These are phyloP conservation scores for Periophthalmus magnuspinnatus DNA, from an alignment of 2,797 vertebrate species.

Conservation along the genomic window DNA sequence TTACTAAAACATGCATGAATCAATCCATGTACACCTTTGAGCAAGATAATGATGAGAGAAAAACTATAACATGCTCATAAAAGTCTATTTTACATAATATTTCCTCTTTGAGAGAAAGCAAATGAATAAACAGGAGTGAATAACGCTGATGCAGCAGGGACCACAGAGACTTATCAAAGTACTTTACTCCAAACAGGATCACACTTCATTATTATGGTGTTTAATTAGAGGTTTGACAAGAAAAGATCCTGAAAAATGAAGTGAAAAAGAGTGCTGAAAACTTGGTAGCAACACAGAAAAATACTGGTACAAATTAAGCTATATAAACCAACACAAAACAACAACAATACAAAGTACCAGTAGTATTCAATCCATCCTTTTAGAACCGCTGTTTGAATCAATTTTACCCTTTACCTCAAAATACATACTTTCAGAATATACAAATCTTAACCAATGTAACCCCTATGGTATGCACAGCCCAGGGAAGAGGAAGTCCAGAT, in stretches of 20 bases:
- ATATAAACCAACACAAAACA: too few species aligned
- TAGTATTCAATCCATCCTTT: too few species aligned
- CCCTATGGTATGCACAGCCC: constrained; percentile 15
- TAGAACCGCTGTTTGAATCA: background rate
- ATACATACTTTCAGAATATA: constrained; percentile 12
- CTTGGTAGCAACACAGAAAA: background rate
- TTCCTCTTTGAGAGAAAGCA: constrained; percentile 17
- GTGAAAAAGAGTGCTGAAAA: constrained; percentile 7
- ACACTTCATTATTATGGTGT: constrained; percentile 20
- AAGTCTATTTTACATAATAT: too few species aligned
- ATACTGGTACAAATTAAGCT: too few species aligned
- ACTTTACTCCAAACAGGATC: constrained; percentile 48
- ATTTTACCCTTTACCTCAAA: background rate
- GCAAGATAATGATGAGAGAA: too few species aligned
- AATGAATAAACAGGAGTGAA: constrained; percentile 53
- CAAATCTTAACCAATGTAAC: constrained; percentile 15
- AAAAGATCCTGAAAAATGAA: background rate
- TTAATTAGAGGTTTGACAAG: constrained; percentile 31
- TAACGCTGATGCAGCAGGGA: constrained; percentile 52
- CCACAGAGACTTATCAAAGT: constrained; percentile 42
- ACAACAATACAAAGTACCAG: too few species aligned
- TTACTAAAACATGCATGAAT: too few species aligned
- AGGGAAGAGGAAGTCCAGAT: constrained; percentile 30
- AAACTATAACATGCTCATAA: too few species aligned
- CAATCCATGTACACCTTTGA: too few species aligned